Percentiles rank a stretch among this genome's conserved stretches.
These are phyloP conservation scores for Drosophila hamatofila DNA, from an alignment of 2,888 invertebrate species.

Conservation along the genomic window DNA sequence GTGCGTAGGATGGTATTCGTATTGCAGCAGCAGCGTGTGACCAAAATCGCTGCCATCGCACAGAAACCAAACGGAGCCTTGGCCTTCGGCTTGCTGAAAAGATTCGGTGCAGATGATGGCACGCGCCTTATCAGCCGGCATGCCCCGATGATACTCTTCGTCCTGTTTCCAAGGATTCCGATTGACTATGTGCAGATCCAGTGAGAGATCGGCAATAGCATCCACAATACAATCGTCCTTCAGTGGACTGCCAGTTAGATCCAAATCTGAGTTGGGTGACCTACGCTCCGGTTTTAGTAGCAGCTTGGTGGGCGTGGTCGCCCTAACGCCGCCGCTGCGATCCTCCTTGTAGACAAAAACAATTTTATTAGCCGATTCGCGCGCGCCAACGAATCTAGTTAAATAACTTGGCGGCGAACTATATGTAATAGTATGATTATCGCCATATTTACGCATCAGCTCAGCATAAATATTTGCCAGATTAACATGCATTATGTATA, in stretches of 20 bases:
- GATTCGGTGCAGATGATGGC: slow-evolving; percentile 71
- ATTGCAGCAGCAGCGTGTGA: slow-evolving; percentile 82
- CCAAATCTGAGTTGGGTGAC: slow-evolving; percentile 43
- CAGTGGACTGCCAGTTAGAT: slow-evolving; percentile 84
- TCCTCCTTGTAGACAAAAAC: slow-evolving; percentile 74
- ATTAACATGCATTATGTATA: slow-evolving; percentile 67
- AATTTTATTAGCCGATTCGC: slow-evolving; percentile 66
- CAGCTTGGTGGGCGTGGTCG: slow-evolving; percentile 45
- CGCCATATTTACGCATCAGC: slow-evolving; percentile 71
- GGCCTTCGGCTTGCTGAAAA: slow-evolving; percentile 67
- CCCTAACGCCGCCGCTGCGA: slow-evolving; percentile 17
- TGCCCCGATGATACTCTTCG: slow-evolving; percentile 82
- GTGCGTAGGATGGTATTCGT: slow-evolving; percentile 68
- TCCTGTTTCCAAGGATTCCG: slow-evolving; percentile 78
- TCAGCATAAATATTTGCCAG: slow-evolving; percentile 82
- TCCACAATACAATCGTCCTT: slow-evolving; percentile 84
- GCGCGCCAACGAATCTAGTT: slow-evolving; percentile 59
- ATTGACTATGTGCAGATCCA: slow-evolving; percentile 64
- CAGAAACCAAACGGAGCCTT: slow-evolving; percentile 87
- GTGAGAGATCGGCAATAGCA: slow-evolving; percentile 76
- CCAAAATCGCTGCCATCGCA: slow-evolving; percentile 87
- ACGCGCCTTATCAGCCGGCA: slow-evolving; percentile 71
- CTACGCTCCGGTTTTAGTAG: slow-evolving; percentile 30
- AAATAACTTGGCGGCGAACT: slow-evolving; percentile 74
- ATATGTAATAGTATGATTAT: slow-evolving; percentile 71